Base-by-base conservation (phyloP, 2,113 vertebrate species). In the Stigmatopora nigra region DNA sequence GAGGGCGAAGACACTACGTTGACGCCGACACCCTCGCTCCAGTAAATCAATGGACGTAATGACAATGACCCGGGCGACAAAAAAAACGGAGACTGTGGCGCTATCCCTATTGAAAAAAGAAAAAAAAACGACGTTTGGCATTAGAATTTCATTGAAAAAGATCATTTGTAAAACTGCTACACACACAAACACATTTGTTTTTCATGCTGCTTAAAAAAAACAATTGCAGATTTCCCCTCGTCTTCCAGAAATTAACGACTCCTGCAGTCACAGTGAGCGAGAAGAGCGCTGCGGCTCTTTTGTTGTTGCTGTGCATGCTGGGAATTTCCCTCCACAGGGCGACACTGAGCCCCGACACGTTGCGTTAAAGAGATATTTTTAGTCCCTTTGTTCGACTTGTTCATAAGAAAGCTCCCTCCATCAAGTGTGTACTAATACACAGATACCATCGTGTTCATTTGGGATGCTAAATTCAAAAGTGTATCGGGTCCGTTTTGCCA, bases 291-390 rank as follows among this genome's bases (percentile, higher is more conserved):
- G 71, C 69, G 61, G 78, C 31, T 67, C 78, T 74, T 81, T 75
- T 81, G 71, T 73, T 81, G 74, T 74, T 71, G 78, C 76, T 63
- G 67, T 75, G 78, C 70, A 78, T 75, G 82, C 72, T 75, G 80
- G 74, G 71, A 77, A 73, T 81, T 78, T 80, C 71, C 73, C 77
- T 79, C 74, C 61, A 79, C 53, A 69, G 72, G 68, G 75, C 20
- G 59, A 80, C 67, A 73, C 78, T 1, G 48, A 85, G 73, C 64
- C 61, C 70, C 53, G 65, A 67, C 64, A 73, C 75, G 75, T 82
- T 79, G 74, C 47, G 70, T 61, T 48, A 61, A 66, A 64, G 78
- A 73, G 75, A 70, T 82, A 76, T 79, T 79, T 86, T 78, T 82
- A 74, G 74, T 69, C 49, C 71, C 55, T 77, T 80, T 70, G 76